Percentiles rank a stretch among this genome's conserved stretches.
Conservation (phyloP, 2,113 vertebrate genomes). For the Athene cunicularia region DNA sequence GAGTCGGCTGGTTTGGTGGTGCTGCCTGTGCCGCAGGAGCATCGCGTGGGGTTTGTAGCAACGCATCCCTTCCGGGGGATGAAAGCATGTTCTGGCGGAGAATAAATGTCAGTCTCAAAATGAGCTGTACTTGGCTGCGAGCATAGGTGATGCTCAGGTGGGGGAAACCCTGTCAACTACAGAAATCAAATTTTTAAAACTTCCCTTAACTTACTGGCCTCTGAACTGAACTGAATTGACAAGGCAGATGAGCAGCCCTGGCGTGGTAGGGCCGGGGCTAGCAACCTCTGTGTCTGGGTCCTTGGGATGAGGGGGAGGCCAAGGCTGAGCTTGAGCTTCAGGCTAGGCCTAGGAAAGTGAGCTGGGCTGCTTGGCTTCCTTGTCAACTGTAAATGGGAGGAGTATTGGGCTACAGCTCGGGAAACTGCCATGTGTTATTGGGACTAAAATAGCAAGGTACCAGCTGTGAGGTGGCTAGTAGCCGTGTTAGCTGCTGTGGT, state of each 20-base stretch:
- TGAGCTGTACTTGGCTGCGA: not conserved
- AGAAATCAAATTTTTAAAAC: not conserved
- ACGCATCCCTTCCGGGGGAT: not conserved
- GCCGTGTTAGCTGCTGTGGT: fast-evolving
- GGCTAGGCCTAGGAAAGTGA: not conserved
- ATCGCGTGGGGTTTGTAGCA: not conserved
- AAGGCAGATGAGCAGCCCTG: not conserved
- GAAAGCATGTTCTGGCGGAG: fast-evolving
- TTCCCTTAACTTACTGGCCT: not conserved
- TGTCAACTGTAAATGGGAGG: not conserved
- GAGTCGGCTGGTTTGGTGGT: not conserved
- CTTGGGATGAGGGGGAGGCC: not conserved
- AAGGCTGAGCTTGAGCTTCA: not conserved
- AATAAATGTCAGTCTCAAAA: not conserved
- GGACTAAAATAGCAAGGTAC: not conserved
- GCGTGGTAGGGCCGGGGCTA: fast-evolving
- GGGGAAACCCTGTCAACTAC: not conserved
- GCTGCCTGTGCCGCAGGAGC: not conserved
- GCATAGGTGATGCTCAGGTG: not conserved
- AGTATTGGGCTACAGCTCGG: not conserved
- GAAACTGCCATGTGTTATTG: not conserved
- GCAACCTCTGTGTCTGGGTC: not conserved
- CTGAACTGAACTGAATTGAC: not conserved
- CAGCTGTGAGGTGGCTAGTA: not conserved
- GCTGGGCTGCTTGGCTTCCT: not conserved